Evolutionary conservation across 1,140 invertebrate genomes (phyloP), one percentile per base, ranked within the genome.

Genomic region (Manduca sexta): DNA sequence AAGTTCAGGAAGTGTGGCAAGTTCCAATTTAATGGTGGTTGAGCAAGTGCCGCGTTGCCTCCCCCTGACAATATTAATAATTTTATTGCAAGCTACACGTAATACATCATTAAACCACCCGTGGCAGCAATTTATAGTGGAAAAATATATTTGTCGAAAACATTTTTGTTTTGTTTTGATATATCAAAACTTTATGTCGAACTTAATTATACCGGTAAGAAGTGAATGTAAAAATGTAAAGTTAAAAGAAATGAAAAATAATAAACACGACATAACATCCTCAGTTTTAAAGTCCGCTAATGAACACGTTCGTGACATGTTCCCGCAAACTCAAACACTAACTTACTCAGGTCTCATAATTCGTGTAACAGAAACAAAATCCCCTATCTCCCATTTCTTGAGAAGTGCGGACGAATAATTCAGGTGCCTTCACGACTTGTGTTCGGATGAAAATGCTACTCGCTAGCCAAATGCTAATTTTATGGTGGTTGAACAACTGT

Each of bases 401-500:
- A 66, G 61, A 63, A 74, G 67, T 69, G 61, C 63, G 72, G 69
- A 60, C 69, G 65, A 80, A 80, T 76, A 74, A 76, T 74, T 78
- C 71, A 80, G 77, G 76, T 81, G 69, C 51, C 56, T 63, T 45
- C 48, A 52, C 61, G 64, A 74, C 54, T 76, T 69, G 74, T 75
- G 57, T 79, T 77, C 60, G 58, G 65, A 71, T 76, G 74, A 74
- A 76, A 82, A 81, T 66, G 68, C 68, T 75, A 82, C 69, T 77
- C 65, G 71, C 62, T 69, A 72, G 71, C 77, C 80, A 81, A 86
- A 86, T 87, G 81, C 82, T 85, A 86, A 87, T 87, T 87, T 87
- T 86, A 87, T 86, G 85, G 78, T 86, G 80, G 82, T 78, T 84
- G 83, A 77, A 74, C 81, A 84, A 86, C 74, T 86, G 76, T 82